Evolutionary conservation across 2,113 vertebrate species (phyloP).

Genomic region (Rhipidura dahli): DNA sequence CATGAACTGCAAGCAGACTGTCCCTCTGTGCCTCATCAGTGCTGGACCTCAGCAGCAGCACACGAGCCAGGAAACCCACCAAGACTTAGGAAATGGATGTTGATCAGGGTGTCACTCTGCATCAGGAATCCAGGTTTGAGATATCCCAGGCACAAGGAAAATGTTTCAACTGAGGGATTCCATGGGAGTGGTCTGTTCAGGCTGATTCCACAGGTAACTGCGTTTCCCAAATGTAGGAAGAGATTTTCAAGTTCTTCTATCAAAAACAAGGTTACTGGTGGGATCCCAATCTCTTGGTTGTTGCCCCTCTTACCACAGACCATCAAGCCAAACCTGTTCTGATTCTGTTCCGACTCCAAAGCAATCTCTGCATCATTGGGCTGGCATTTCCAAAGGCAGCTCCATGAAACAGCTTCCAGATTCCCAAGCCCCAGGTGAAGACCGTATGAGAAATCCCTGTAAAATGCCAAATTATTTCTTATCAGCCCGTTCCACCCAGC

Average conservation of each 20-base stretch:
- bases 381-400: not conserved
- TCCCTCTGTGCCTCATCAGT: not conserved
- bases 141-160: not conserved
- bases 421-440: not conserved
- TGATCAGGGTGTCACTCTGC: not conserved
- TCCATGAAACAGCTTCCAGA: not conserved
- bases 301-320: not conserved
- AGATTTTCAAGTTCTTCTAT: not conserved
- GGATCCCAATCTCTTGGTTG: not conserved
- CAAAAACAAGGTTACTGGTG: accelerated
- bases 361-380: not conserved
- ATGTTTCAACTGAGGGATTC: not conserved
- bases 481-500: not conserved
- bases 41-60: not conserved
- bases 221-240: not conserved
- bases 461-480: not conserved
- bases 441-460: not conserved
- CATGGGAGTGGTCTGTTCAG: accelerated
- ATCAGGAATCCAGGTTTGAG: not conserved
- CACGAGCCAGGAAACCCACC: not conserved
- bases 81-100: not conserved
- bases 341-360: not conserved
- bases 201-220: accelerated
- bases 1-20: not conserved
- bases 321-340: accelerated